Conservation (phyloP, 2,888 invertebrate genomes). For the Mesodorylaimus sp. region DNA sequence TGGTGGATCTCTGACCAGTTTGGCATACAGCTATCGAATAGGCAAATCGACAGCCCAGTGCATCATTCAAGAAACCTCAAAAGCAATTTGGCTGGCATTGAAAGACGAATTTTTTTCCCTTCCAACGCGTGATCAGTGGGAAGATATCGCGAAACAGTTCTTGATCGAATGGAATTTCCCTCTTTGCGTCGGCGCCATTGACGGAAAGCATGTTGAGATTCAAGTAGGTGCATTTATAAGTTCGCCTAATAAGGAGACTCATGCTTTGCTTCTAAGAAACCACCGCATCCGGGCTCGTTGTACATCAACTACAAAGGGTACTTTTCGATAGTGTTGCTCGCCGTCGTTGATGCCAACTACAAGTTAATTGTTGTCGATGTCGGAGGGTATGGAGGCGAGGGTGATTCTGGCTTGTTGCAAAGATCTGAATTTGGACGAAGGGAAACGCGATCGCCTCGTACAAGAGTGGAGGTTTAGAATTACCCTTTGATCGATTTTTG, state of each 20-base stretch:
- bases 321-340: not conserved
- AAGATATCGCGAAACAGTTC: not conserved
- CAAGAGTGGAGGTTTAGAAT: too few relatives aligned
- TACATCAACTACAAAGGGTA: constrained; percentile 3
- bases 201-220: constrained; percentile 2
- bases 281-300: not conserved
- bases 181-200: not conserved
- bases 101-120: not conserved
- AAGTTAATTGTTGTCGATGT: constrained; percentile 3
- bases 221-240: not conserved
- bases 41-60: too few relatives aligned
- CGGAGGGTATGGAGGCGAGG: not conserved
- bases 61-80: constrained; percentile 1
- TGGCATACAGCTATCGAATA: too few relatives aligned
- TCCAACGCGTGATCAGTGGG: not conserved
- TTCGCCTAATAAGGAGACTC: too few relatives aligned
- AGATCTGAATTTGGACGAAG: not conserved
- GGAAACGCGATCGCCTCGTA: too few relatives aligned
- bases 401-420: not conserved
- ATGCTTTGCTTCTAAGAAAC: too few relatives aligned
- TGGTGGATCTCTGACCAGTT: too few relatives aligned
- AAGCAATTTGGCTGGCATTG: not conserved
- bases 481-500: too few relatives aligned
- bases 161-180: not conserved
- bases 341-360: constrained; percentile 6